Base-by-base conservation (phyloP, 92 coral and sea anemone genomes). In the Pocillopora grandis region DNA sequence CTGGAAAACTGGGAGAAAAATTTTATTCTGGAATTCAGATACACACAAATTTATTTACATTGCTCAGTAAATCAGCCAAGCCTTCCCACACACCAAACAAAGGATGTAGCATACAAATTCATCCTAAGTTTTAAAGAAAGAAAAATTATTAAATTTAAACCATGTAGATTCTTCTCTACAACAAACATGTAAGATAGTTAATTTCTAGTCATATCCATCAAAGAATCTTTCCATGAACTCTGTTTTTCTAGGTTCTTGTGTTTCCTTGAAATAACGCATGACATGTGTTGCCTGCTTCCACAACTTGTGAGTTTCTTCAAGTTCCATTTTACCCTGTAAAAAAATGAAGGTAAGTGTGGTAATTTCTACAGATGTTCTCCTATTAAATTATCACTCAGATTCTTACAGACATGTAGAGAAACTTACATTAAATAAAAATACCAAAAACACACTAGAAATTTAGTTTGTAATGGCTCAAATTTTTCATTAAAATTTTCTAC, bases 261-360 rank as follows among this genome's bases (percentile, higher is more conserved):
- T 91, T 87, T 97, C 99, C 78, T 94, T 92, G 87, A 97, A 97
- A 90, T 97, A 97, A 20, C 98, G 88, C 99, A 97, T 97, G 68
- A 97, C 87, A 75, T 97, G 99, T 58, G 99, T 92, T 82, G 90
- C 91, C 88, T 97, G 99, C 64, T 97, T 97, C 98, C 98, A 97
- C 79, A 94, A 90, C 65, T 94, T 97, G 82, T 97, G 99, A 19
- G 99, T 94, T 81, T 97, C 99, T 77, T 97, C 99, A 48, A 97
- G 92, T 64, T 97, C 99, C 98, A 97, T 87, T 76, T 93, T 91
- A 52, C 99, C 99, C 99, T 96, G 75, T 42, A 20, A 13, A 16
- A 10, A 69, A 58, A 12, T 19, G 20, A 56, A 13, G 20, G 21
- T 21, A 6, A 11, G 18, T 37, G 9, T 12, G 15, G 21, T 9